Conservation (phyloP, 2,113 vertebrate species). For the Oreamnos americanus region DNA sequence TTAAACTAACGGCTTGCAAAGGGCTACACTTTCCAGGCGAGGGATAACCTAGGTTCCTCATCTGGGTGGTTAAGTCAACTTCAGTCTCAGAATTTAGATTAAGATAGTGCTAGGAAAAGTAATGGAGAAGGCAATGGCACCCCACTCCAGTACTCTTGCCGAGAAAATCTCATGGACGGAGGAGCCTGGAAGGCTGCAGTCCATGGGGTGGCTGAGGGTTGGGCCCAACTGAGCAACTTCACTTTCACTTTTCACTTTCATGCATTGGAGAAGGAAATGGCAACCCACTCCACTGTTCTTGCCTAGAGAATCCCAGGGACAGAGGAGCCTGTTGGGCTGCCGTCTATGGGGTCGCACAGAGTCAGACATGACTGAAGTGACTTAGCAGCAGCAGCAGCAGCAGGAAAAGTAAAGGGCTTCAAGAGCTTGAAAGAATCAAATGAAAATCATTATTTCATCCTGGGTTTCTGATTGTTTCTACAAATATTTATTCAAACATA, state of each 20-base stretch:
- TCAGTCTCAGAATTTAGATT: not conserved
- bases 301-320: too few relatives aligned
- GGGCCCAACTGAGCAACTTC: rapidly evolving
- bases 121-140: not conserved
- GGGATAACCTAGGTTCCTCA: not conserved
- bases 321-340: too few relatives aligned
- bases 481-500: not conserved
- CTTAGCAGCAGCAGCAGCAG: too few relatives aligned
- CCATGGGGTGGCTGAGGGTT: too few relatives aligned
- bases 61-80: not conserved
- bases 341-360: too few relatives aligned
- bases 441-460: not conserved
- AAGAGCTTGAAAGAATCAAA: not conserved
- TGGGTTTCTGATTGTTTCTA: not conserved
- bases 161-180: too few relatives aligned
- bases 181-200: too few relatives aligned
- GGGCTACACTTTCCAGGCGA: not conserved
- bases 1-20: not conserved
- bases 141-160: too few relatives aligned
- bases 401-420: not conserved
- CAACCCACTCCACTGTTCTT: too few relatives aligned
- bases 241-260: too few relatives aligned
- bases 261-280: too few relatives aligned
- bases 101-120: not conserved
- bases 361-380: rapidly evolving